Percentiles rank a stretch among this genome's conserved stretches.
These are phyloP conservation scores for Dascillus cervinus DNA, from an alignment of 2,888 invertebrate genomes.

Conservation along the genomic window DNA sequence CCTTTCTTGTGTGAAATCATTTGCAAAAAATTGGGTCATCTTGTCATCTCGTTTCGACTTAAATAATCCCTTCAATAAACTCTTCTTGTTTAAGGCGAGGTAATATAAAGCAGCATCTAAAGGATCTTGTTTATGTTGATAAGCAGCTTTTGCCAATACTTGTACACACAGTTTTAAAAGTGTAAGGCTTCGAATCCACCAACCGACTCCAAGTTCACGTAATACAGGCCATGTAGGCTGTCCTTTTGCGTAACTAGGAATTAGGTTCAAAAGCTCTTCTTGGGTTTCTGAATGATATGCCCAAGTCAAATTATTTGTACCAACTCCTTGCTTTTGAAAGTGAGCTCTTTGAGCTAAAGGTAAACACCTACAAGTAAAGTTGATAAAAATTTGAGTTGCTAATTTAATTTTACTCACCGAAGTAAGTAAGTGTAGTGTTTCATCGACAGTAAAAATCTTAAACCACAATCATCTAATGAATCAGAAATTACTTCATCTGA, in stretches of 20 bases:
- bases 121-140: conserved; percentile 87
- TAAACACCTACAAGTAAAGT: conserved; percentile 64
- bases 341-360: conserved; percentile 82
- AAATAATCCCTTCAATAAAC: conserved; percentile 82
- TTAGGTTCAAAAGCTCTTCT: conserved; percentile 83
- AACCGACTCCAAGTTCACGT: conserved; percentile 84
- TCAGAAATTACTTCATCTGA: conserved; percentile 56
- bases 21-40: conserved; percentile 92
- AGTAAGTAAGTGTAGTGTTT: conserved; percentile 94
- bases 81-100: conserved; percentile 97
- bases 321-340: conserved; percentile 79
- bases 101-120: conserved; percentile 97
- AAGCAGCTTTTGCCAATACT: conserved; percentile 89
- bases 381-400: too few species aligned
- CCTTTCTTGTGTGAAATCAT: conserved; percentile 86
- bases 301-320: conserved; percentile 92
- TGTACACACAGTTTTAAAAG: conserved; percentile 80
- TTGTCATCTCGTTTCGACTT: conserved; percentile 78
- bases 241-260: conserved; percentile 81
- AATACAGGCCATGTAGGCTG: conserved; percentile 85
- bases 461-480: conserved; percentile 93
- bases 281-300: conserved; percentile 98
- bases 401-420: conserved; percentile 20
- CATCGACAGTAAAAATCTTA: conserved; percentile 93
- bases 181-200: conserved; percentile 89